Evolutionary conservation across 2,797 vertebrate species (phyloP).

Genomic region (Avahi laniger): DNA sequence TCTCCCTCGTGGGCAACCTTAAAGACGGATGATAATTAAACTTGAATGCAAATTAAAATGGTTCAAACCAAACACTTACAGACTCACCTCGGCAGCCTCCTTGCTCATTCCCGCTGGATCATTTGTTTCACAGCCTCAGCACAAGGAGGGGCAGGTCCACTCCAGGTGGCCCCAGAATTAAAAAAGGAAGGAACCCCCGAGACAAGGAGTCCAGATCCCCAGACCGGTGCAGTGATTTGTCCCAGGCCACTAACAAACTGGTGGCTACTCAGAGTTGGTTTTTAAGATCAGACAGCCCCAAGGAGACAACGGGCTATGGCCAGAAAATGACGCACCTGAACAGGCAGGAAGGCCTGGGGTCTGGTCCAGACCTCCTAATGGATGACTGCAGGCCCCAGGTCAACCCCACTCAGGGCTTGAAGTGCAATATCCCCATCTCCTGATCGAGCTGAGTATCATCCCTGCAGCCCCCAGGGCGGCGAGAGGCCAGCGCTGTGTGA

Average conservation of each 20-base stretch:
- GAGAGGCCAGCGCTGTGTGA: no score
- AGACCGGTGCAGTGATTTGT: not conserved
- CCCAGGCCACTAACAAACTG: not conserved
- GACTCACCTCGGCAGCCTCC: conserved; percentile 18
- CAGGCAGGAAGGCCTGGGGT: not conserved
- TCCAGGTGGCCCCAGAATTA: not conserved
- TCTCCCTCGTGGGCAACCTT: conserved; percentile 12
- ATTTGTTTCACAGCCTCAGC: not conserved
- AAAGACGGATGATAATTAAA: conserved; percentile 44
- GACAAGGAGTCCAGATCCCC: not conserved
- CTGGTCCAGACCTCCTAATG: not conserved
- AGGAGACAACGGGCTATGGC: not conserved
- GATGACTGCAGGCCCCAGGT: not conserved
- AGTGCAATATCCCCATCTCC: not conserved
- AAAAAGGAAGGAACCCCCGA: not conserved
- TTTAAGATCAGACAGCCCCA: not conserved
- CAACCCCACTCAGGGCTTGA: not conserved
- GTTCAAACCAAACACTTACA: conserved; percentile 63
- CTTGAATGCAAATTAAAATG: conserved; percentile 56
- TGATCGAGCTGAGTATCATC: not conserved
- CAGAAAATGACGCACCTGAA: not conserved
- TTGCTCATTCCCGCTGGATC: not conserved
- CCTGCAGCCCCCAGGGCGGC: not conserved
- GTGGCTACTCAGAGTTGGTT: not conserved
- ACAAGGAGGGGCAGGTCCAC: not conserved